Conservation (phyloP, 1,140 invertebrate genomes). For the Contarinia nasturtii region DNA sequence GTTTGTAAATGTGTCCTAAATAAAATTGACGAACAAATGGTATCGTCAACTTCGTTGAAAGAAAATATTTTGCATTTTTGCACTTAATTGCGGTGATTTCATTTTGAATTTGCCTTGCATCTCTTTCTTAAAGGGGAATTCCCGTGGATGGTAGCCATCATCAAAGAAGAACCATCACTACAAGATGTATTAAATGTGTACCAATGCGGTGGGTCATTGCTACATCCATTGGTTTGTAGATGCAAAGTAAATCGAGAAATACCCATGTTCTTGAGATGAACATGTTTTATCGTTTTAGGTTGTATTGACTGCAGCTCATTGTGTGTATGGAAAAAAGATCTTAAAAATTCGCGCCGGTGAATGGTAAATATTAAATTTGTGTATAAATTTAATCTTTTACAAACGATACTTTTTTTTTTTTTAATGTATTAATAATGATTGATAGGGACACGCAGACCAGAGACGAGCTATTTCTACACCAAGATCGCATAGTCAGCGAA, state of each 20-base stretch:
- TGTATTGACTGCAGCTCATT: conserved; percentile 53
- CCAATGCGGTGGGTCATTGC: conserved; percentile 56
- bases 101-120: not conserved
- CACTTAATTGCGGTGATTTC: too few species aligned
- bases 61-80: too few species aligned
- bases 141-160: conserved; percentile 59
- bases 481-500: conserved; percentile 35
- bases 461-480: conserved; percentile 22
- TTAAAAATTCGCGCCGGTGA: conserved; percentile 43
- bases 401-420: too few species aligned
- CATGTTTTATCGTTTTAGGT: too few species aligned
- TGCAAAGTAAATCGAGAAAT: too few species aligned
- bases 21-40: too few species aligned
- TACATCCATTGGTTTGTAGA: conserved; percentile 28
- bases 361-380: conserved; percentile 60
- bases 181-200: conserved; percentile 38
- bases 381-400: conserved; percentile 41
- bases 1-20: too few species aligned
- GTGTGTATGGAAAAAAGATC: conserved; percentile 21
- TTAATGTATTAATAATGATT: too few species aligned
- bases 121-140: conserved; percentile 21
- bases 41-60: too few species aligned
- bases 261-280: too few species aligned
- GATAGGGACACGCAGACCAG: not conserved
- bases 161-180: conserved; percentile 31